phyloP scores from a whole-genome alignment of 1,140 invertebrate species.

The Tribolium castaneum region DNA sequence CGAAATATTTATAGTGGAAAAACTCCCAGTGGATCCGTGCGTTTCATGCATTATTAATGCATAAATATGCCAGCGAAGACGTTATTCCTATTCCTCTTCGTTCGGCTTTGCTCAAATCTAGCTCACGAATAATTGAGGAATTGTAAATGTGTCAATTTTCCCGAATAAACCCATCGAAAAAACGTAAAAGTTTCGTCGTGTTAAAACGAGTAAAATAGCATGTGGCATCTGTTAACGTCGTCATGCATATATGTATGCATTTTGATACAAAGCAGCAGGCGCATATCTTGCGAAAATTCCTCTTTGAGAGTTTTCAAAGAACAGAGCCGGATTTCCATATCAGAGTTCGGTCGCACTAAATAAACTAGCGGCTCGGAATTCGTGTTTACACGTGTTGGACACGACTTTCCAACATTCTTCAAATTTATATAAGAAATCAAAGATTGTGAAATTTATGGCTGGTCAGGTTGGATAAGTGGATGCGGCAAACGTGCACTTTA shows the following conservation, averaged over 20 bases:
- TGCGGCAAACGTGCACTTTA: neutral
- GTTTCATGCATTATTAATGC: conserved; percentile 30
- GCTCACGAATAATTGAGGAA: neutral
- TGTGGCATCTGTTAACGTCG: conserved; percentile 22
- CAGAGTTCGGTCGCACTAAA: conserved; percentile 8
- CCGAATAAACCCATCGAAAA: neutral
- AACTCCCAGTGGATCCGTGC: neutral
- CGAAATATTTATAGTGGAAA: conserved; percentile 14
- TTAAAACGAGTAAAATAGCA: conserved; percentile 5
- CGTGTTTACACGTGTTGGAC: conserved; percentile 17
- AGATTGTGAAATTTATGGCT: conserved; percentile 5
- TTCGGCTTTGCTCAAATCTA: neutral
- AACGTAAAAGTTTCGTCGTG: neutral
- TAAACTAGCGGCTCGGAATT: conserved; percentile 10
- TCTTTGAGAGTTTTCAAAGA: conserved; percentile 19
- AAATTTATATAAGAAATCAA: conserved; percentile 26
- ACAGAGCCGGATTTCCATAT: conserved; percentile 17
- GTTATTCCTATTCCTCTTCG: neutral
- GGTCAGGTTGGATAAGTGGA: neutral
- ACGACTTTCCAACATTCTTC: neutral
- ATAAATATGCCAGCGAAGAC: neutral
- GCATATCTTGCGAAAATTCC: conserved; percentile 16
- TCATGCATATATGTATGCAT: conserved; percentile 32
- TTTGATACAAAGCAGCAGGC: conserved; percentile 7
- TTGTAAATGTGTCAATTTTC: neutral